Evolutionary conservation across 1,140 invertebrate species (phyloP), one percentile per base, ranked within the genome.

Genomic region (Adelges cooleyi): DNA sequence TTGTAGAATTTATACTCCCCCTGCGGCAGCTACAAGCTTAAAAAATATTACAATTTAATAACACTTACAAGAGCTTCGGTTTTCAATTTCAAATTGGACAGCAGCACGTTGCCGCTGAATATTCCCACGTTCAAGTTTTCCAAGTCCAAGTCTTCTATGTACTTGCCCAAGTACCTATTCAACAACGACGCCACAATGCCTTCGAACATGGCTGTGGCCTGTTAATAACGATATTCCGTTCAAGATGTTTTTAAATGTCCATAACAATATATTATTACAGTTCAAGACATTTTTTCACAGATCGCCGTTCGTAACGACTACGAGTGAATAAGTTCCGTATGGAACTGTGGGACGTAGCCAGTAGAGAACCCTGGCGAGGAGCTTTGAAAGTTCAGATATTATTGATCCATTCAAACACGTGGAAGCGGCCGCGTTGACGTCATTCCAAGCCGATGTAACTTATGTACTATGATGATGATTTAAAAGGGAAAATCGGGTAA

Each of bases 71-170:
- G 72, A 67, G 87, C 87, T 75, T 90, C 87, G 27, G 86, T 82
- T 74, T 86, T 86, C 9, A 91, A 75, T 74, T 84, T 85, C 17
- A 90, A 75, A 72, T 90, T 86, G 23, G 79, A 83, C 15, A 91
- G 78, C 71, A 86, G 85, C 10, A 88, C 86, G 69, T 86, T 81
- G 68, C 88, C 88, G 56, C 84, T 86, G 72, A 90, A 87, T 66
- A 91, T 87, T 68, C 87, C 86, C 48, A 89, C 81, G 72, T 88
- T 89, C 18, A 91, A 79, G 71, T 89, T 86, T 75, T 88, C 86
- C 4, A 85, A 86, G 71, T 90, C 86, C 50, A 91, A 75, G 73
- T 90, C 86, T 72, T 87, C 82, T 3, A 91, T 82, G 72, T 89
- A 91, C 73, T 86, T 86, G 29, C 87, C 87, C 51, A 90, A 77